Base-by-base conservation (phyloP, 2,797 vertebrate genomes). In the Myripristis jacobus region DNA sequence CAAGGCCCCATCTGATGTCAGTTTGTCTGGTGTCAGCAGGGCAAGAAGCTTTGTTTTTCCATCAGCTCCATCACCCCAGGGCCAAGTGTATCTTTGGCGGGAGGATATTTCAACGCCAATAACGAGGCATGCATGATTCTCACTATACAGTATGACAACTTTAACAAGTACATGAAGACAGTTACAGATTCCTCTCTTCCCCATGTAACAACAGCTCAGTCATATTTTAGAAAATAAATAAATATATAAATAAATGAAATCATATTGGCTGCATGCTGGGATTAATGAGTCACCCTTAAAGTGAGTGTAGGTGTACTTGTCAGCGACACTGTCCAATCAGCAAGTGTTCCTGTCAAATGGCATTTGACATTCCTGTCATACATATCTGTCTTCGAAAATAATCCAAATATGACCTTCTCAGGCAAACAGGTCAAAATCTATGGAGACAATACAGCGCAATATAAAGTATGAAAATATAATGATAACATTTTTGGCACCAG, bases 21-120 rank as follows among this genome's bases (percentile, higher is more conserved):
- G 87, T 85, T 88, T 84, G 87, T 85, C 86, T 86, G 84, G 86
- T 85, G 87, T 87, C 86, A 88, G 79, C 75, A 65, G 82, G 82
- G 74, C 78, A 79, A 82, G 80, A 78, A 34, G 47, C 70, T 83
- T 89, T 90, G 83, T 86, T 88, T 88, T 82, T 73, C 77, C 65
- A 85, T 83, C 78, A 83, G 57, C 66, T 53, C 41, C 65, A 52
- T 84, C 85, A 83, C 82, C 85, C 84, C 56, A 48, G 77, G 71
- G 81, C 74, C 15, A 0, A 58, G 63, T 51, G 67, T 63, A 71
- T 80, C 73, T 86, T 85, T 56, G 4, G 36, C n/a, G 2, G 56
- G 36, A 66, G 29, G 59, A 24, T 38, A 67, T 75, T 70, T 75
- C 67, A 67, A 29, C 54, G 51, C 43, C 70, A 43, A 60, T 79